Evolutionary conservation across 2,888 invertebrate genomes (phyloP), one percentile per base, ranked within the genome.

Genomic region (Argyra leucocephala): DNA sequence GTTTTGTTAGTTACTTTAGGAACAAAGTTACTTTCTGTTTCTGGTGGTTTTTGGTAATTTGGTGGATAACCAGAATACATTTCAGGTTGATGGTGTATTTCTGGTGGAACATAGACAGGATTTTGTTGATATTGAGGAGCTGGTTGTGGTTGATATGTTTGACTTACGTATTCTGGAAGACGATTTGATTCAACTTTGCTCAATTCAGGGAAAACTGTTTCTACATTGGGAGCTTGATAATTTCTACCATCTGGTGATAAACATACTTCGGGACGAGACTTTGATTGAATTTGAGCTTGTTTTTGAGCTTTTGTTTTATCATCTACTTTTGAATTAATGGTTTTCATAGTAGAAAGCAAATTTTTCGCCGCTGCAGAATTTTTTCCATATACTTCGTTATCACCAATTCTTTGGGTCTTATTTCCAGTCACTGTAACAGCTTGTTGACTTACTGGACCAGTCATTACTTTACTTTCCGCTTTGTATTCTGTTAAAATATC

Each of bases 381-480:
- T 23, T 76, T 74, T 10, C 76, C 79, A 62, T 73, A 77, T 3
- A 75, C 74, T 67, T 84, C 83, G 70, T 83, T 82, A 70, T 78
- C 77, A 57, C 78, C 75, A 22, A 75, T 71, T 37, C 77, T 76
- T 0, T 73, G 73, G 2, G 76, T 75, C 21, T 77, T 73, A 3
- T 76, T 72, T 2, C 74, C 74, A 18, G 48, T 3, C 9, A 79
- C 82, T 22, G 87, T 85, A 21, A 88, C 86, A 48, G 90, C 90
- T 69, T 86, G 85, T 73, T 90, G 90, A 66, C 86, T 83, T 67
- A 88, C 85, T 0, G 90, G 89, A 0, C 87, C 89, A 63, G 84
- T 82, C 89, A 90, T 90, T n/a, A 90, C 89, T 73, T 85, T 86
- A 63, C 87, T 85, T 67, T 88, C 85, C 61, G 86, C 86, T 66